Base-by-base conservation (phyloP, 92 coral and sea anemone genomes). In the Phenganax subtilis region DNA sequence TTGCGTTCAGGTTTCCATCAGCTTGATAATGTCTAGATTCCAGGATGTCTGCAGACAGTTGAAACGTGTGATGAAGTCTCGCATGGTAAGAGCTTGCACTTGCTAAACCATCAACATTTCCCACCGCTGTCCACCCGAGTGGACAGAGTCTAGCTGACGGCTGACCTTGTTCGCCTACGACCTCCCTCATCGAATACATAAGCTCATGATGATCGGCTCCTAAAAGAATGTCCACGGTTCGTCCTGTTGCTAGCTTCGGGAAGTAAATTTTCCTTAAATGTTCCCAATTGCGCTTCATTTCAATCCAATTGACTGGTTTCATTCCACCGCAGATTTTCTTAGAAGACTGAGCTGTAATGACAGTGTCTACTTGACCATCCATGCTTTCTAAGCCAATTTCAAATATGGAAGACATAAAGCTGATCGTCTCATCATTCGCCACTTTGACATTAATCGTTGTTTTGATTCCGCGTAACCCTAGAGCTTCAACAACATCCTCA, bases 41-140 rank as follows among this genome's bases (percentile, higher is more conserved):
- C 16, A 3, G 51, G 54, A 29, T 16, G 12, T 15, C 62, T 28
- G 11, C 2, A 69, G 9, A 9, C 15, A 61, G 2, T 14, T 25
- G 28, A 61, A 14, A 44, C 70, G 85, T 79, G 83, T 86, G 84
- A 15, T 75, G 66, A 14, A 71, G 56, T 9, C 69, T 75, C 15
- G 10, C 54, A 8, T 62, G 55, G 28, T 51, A 37, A 37, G 47
- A 37, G 47, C 47, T 37, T 37, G 47, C 4, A 37, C 47, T 37
- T 37, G 47, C 47, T 37, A 37, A 37, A 7, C 44, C 56, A 6
- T 69, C 71, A n/a, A 85, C 86, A 65, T 75, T 79, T 14, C 89
- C 89, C 9, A 88, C 84, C n/a, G 89, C 91, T 61, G 88, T 88
- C 88, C 91, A 90, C 8, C 89, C 90, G 0, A 79, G 61, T 4